Percentiles rank a stretch among this genome's conserved stretches.
These are phyloP conservation scores for Drosophila melanica DNA, from an alignment of 1,140 invertebrate species.

Conservation along the genomic window DNA sequence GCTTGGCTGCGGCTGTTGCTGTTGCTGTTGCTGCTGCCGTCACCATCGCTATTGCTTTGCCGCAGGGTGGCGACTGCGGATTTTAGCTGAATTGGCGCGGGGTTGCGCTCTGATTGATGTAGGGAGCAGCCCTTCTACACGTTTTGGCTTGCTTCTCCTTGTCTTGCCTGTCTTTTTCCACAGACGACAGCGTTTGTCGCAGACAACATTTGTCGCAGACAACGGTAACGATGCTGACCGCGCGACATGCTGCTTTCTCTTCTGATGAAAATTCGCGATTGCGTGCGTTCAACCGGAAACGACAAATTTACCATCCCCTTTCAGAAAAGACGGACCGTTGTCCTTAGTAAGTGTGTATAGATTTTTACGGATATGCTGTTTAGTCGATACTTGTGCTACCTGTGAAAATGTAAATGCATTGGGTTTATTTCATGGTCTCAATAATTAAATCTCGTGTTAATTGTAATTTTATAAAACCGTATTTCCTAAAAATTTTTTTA, in stretches of 20 bases:
- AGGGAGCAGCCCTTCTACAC: constrained; percentile 40
- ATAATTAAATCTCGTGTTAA: not conserved
- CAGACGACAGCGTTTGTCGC: constrained; percentile 45
- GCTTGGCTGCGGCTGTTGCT: constrained; percentile 38
- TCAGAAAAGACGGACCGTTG: constrained; percentile 42
- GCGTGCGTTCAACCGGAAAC: constrained; percentile 72
- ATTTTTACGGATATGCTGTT: constrained; percentile 29
- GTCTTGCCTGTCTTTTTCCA: constrained; percentile 42
- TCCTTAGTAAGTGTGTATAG: constrained; percentile 49
- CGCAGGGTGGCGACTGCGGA: constrained; percentile 63
- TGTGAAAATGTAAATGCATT: not conserved
- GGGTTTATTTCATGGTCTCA: not conserved
- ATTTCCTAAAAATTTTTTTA: no score
- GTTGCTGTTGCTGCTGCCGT: constrained; percentile 36
- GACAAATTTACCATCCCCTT: constrained; percentile 56
- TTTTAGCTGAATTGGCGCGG: constrained; percentile 59
- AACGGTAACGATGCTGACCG: constrained; percentile 56
- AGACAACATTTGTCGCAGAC: constrained; percentile 52
- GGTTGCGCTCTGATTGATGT: constrained; percentile 64
- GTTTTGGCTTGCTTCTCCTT: constrained; percentile 42
- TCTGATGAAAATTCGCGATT: constrained; percentile 76
- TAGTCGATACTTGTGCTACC: constrained; percentile 1
- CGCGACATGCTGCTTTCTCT: constrained; percentile 70
- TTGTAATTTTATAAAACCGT: not conserved
- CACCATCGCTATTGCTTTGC: constrained; percentile 40